Percentiles rank a stretch among this genome's conserved stretches.
These are phyloP conservation scores for Strix uralensis DNA, from an alignment of 2,113 vertebrate species.

Conservation along the genomic window DNA sequence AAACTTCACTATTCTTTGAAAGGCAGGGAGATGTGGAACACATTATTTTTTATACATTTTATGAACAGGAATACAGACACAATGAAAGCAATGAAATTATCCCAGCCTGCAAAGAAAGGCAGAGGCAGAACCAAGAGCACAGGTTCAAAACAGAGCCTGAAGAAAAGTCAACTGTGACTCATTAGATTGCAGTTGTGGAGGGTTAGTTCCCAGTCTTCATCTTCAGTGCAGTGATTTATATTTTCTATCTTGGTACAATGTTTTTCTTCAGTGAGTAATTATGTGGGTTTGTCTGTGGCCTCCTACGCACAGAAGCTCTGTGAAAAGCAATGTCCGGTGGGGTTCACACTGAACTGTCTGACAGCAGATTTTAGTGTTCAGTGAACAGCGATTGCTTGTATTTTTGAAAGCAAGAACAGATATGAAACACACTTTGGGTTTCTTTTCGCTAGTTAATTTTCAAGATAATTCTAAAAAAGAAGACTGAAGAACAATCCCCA, in stretches of 20 bases:
- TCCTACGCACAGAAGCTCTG: background rate
- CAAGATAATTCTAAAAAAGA: background rate
- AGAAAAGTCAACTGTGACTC: background rate
- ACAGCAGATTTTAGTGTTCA: background rate
- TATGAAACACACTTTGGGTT: background rate
- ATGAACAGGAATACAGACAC: background rate
- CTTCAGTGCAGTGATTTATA: background rate
- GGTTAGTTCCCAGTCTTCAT: background rate
- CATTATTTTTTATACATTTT: background rate
- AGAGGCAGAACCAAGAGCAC: background rate
- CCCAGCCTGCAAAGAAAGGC: background rate
- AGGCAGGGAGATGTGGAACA: background rate
- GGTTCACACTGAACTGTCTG: background rate
- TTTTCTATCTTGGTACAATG: background rate
- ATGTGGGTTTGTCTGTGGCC: background rate
- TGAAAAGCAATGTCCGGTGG: background rate
- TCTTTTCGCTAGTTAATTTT: background rate
- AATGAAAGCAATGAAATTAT: background rate
- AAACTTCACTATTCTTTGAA: background rate
- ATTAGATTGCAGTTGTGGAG: background rate
- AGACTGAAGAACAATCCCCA: background rate
- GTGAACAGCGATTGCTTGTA: background rate
- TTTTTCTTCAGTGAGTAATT: background rate
- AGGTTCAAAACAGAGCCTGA: background rate
- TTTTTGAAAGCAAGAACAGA: background rate